phyloP scores from a whole-genome alignment of 2,113 vertebrate species.

The Microcebus ravelobensis region DNA sequence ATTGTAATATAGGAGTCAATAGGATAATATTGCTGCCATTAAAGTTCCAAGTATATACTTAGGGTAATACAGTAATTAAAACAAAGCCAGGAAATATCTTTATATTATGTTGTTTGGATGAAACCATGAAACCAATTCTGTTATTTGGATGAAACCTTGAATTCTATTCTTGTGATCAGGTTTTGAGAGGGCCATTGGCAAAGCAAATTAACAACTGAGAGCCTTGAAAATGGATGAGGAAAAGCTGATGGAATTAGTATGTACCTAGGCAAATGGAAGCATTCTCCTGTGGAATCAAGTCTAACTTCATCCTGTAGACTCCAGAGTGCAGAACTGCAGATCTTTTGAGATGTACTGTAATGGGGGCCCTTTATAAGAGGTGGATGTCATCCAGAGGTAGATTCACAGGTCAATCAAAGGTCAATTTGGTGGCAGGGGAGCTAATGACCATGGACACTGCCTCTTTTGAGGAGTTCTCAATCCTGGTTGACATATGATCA shows the following conservation, averaged over 20 bases:
- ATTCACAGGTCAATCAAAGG: neutral
- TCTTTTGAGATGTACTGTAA: neutral
- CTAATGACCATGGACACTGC: neutral
- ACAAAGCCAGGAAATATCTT: neutral
- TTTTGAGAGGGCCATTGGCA: slow-evolving; percentile 17
- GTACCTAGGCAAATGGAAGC: neutral
- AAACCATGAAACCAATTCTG: neutral
- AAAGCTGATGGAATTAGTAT: slow-evolving; percentile 1
- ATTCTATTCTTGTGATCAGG: slow-evolving; percentile 7
- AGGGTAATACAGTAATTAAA: slow-evolving; percentile 16
- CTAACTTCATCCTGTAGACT: neutral
- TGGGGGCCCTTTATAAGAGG: neutral
- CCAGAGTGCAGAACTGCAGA: neutral
- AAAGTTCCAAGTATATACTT: neutral
- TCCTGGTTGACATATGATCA: neutral
- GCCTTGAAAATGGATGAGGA: neutral
- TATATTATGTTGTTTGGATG: neutral
- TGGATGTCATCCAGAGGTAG: neutral
- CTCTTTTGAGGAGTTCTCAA: neutral
- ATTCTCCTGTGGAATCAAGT: neutral
- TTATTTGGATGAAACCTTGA: slow-evolving; percentile 14
- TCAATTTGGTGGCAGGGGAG: neutral
- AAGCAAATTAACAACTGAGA: neutral
- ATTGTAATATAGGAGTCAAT: neutral
- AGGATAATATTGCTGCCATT: neutral